Conservation (phyloP, 2,888 invertebrate genomes). For the Empis livida region DNA sequence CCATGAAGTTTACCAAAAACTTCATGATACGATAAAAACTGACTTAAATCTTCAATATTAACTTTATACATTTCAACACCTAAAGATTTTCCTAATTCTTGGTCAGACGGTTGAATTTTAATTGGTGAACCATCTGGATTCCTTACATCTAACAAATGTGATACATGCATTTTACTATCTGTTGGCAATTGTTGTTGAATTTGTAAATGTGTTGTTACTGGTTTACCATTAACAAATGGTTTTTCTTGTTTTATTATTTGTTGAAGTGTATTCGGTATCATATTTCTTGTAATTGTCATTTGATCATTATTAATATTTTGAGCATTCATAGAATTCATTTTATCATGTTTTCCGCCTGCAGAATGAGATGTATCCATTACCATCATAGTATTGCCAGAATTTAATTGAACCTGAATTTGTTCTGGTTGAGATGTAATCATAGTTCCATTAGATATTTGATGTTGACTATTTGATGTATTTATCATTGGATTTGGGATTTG, state of each 20-base stretch:
- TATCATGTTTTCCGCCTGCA: not conserved
- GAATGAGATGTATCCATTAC: slow-evolving; percentile 8
- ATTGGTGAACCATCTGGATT: slow-evolving; percentile 60
- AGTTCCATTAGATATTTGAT: slow-evolving; percentile 21
- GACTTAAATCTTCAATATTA: slow-evolving; percentile 74
- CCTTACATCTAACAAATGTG: slow-evolving; percentile 43
- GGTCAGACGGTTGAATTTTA: slow-evolving; percentile 45
- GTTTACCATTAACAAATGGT: slow-evolving; percentile 10
- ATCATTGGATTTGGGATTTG: slow-evolving; percentile 23
- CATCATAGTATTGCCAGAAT: slow-evolving; percentile 9
- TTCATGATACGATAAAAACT: slow-evolving; percentile 73
- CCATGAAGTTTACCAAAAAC: slow-evolving; percentile 57
- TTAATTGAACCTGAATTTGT: slow-evolving; percentile 10
- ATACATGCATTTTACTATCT: slow-evolving; percentile 12
- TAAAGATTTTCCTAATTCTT: slow-evolving; percentile 44
- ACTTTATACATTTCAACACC: slow-evolving; percentile 61
- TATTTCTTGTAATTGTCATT: slow-evolving; percentile 1
- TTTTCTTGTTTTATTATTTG: slow-evolving; percentile 11
- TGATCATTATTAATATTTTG: slow-evolving; percentile 19
- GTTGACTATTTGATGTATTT: slow-evolving; percentile 18
- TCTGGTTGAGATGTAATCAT: slow-evolving; percentile 15
- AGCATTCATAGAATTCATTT: slow-evolving; percentile 13
- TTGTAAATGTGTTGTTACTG: slow-evolving; percentile 8
- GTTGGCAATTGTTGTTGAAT: slow-evolving; percentile 7
- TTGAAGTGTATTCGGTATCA: not conserved